These are phyloP conservation scores for Ptiloglossa arizonensis DNA, from an alignment of 1,140 invertebrate species.

Conservation along the genomic window DNA sequence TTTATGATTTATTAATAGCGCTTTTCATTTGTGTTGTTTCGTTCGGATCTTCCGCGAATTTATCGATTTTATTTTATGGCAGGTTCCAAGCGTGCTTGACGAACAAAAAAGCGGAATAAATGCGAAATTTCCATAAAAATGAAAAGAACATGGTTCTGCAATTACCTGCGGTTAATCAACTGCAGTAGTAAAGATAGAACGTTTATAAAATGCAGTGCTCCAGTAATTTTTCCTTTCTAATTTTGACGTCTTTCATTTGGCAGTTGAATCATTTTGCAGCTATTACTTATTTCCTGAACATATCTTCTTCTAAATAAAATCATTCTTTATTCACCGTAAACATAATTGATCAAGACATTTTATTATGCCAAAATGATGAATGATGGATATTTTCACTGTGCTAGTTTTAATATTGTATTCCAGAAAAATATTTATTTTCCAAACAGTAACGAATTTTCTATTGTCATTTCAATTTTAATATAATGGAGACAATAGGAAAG, in stretches of 20 bases:
- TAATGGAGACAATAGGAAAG: too few species aligned
- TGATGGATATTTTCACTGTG: too few species aligned
- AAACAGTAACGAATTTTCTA: neutral
- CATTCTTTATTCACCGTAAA: neutral
- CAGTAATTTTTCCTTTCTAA: neutral
- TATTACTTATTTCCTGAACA: neutral
- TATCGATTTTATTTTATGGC: conserved; percentile 10
- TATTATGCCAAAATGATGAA: neutral
- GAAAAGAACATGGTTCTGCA: neutral
- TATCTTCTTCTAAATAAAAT: neutral
- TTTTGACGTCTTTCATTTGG: neutral
- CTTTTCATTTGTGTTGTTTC: neutral
- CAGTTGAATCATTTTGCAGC: neutral
- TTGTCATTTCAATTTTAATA: too few species aligned
- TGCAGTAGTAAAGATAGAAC: neutral
- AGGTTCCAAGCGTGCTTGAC: neutral
- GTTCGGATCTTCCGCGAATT: neutral
- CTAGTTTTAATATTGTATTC: neutral
- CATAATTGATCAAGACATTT: neutral
- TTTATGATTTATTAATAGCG: neutral
- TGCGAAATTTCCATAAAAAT: conserved; percentile 26
- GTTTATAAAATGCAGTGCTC: conserved; percentile 5
- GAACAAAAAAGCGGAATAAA: neutral
- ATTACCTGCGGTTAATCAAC: neutral
- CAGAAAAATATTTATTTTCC: neutral